Evolutionary conservation across 2,113 vertebrate species (phyloP), one percentile per base, ranked within the genome.

Genomic region (Oplegnathus fasciatus): DNA sequence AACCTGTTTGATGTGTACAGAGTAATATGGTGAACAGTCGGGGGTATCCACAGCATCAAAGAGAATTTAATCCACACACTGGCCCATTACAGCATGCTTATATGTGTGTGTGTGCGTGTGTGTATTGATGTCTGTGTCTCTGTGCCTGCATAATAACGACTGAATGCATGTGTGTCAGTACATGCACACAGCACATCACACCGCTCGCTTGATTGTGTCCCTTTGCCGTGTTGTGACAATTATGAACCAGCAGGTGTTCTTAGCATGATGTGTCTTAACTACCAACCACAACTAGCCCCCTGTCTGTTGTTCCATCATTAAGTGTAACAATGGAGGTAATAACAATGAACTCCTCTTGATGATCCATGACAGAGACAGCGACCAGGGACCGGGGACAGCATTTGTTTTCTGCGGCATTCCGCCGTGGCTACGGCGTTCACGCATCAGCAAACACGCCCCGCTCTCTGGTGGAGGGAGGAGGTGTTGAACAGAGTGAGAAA

Each of bases 1-100:
- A 85, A 88, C 84, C 83, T 91, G 93, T 93, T 92, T 92, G 91
- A 93, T 91, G 89, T 92, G 89, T 86, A 77, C 92, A 81, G 75
- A 83, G 89, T 90, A 92, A 89, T 92, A 90, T 78, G 84, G 69
- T 57, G 76, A 91, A 68, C 90, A 90, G 91, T 18, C 0, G 90
- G 92, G 72, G 88, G 86, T 60, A 69, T 88, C 88, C 82, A 79
- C 62, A 40, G 69, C 90, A 92, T 93, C 93, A 93, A 93, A 94
- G 91, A 87, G 58, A 92, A 91, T 90, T 88, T 84, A 88, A 90
- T 90, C 81, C 86, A 70, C 92, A 86, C 88, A 90, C 77, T 82
- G 73, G 86, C 73, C 88, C 86, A 91, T 94, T 92, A 90, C 26
- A 9, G 57, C 46, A 65, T 74, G 57, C 40, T 22, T 64, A 26